Evolutionary conservation across 2,113 vertebrate species (phyloP).

Genomic region (Eurystomus gularis): DNA sequence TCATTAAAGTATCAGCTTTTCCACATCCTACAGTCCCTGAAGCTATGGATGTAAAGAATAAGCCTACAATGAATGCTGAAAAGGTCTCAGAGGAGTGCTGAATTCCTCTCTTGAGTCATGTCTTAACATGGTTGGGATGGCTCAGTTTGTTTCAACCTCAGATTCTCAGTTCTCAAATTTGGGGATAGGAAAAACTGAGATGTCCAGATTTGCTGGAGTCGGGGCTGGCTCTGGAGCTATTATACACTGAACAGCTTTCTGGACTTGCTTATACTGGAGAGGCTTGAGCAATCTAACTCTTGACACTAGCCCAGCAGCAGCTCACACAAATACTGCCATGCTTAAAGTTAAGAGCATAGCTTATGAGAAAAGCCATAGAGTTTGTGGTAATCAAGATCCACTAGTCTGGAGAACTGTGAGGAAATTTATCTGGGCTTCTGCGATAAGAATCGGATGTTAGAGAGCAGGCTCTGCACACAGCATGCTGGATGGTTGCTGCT

Average conservation of each 20-base stretch:
- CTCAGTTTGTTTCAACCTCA: not conserved
- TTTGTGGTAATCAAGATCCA: not conserved
- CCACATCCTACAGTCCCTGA: not conserved
- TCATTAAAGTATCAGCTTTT: conserved; percentile 39
- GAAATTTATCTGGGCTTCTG: conserved; percentile 20
- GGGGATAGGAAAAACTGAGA: not conserved
- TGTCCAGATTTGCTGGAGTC: not conserved
- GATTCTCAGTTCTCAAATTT: not conserved
- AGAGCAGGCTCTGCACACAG: not conserved
- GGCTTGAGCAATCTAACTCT: not conserved
- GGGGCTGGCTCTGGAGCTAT: not conserved
- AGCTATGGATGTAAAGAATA: not conserved
- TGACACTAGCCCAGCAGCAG: not conserved
- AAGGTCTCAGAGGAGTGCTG: not conserved
- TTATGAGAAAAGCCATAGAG: conserved; percentile 15
- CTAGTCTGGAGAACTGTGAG: not conserved
- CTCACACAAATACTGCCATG: not conserved
- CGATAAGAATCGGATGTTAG: not conserved
- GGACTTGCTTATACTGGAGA: not conserved
- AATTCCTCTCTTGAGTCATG: not conserved
- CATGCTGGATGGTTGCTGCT: not conserved
- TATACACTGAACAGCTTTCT: not conserved
- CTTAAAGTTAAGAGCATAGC: conserved; percentile 5
- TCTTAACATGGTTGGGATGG: not conserved
- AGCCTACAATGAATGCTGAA: conserved; percentile 21